Percentiles rank a stretch among this genome's conserved stretches.
Conservation (phyloP, 2,113 vertebrate species). For the Thryonomys swinderianus region DNA sequence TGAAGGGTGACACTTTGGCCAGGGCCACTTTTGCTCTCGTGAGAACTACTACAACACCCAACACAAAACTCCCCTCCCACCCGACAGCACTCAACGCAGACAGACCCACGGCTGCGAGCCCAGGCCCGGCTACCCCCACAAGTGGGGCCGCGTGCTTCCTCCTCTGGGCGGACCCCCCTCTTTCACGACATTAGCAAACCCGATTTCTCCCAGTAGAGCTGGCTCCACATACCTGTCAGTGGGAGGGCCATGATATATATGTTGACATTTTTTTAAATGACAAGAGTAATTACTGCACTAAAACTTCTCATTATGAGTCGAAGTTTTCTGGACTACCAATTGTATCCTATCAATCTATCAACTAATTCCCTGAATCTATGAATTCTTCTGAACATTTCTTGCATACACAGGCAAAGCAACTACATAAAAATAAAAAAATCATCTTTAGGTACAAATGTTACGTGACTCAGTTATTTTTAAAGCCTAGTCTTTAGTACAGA, state of each 20-base stretch:
- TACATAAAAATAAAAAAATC: background rate
- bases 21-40: background rate
- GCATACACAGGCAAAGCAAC: background rate
- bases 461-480: conserved; percentile 18
- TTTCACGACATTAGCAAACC: background rate
- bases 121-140: background rate
- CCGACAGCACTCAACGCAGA: background rate
- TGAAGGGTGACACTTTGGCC: background rate
- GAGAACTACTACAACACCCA: background rate
- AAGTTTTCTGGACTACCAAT: background rate
- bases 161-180: background rate
- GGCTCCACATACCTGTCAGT: background rate
- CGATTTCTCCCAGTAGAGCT: background rate
- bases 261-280: background rate
- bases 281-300: background rate
- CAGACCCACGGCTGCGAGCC: background rate
- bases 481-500: background rate
- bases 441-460: background rate
- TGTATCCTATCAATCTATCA: background rate
- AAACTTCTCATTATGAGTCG: background rate
- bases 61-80: background rate
- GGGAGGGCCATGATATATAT: background rate
- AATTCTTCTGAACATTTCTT: background rate
- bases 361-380: background rate
- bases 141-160: background rate